These are phyloP conservation scores for Embiotoca jacksoni DNA, from an alignment of 2,113 vertebrate species.

Conservation along the genomic window DNA sequence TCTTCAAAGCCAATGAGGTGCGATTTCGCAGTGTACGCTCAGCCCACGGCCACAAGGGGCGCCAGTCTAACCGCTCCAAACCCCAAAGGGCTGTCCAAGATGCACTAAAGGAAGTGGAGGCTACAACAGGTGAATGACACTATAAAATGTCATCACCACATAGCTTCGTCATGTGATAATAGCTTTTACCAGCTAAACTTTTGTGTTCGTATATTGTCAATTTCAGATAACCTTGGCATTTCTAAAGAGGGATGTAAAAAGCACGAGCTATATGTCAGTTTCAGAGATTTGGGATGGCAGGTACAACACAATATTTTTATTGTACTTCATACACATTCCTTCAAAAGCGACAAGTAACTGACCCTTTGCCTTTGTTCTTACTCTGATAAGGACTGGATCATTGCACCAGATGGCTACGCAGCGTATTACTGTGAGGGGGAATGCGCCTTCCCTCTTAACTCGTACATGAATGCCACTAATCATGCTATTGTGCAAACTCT, in stretches of 20 bases:
- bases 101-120: slow-evolving; percentile 88
- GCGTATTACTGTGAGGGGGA: slow-evolving; percentile 98
- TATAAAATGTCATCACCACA: background rate
- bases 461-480: slow-evolving; percentile 99
- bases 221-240: slow-evolving; percentile 90
- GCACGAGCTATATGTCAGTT: slow-evolving; percentile 97
- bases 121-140: slow-evolving; percentile 80
- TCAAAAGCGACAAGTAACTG: background rate
- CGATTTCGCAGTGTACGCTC: slow-evolving; percentile 93
- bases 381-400: slow-evolving; percentile 94
- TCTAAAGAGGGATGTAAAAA: slow-evolving; percentile 96
- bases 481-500: slow-evolving; percentile 98
- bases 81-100: slow-evolving; percentile 89
- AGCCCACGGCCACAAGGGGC: slow-evolving; percentile 87
- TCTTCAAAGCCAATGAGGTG: slow-evolving; percentile 94
- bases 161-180: background rate
- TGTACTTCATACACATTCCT: background rate
- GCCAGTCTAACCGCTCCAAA: slow-evolving; percentile 91
- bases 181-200: background rate
- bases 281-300: slow-evolving; percentile 99
- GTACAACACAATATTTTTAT: slow-evolving; percentile 74
- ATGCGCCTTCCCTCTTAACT: slow-evolving; percentile 96
- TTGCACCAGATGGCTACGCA: slow-evolving; percentile 95
- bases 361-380: slow-evolving; percentile 1
- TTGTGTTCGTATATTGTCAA: background rate